Evolutionary conservation across 2,797 vertebrate genomes (phyloP).

Genomic region (Staurois parvus): DNA sequence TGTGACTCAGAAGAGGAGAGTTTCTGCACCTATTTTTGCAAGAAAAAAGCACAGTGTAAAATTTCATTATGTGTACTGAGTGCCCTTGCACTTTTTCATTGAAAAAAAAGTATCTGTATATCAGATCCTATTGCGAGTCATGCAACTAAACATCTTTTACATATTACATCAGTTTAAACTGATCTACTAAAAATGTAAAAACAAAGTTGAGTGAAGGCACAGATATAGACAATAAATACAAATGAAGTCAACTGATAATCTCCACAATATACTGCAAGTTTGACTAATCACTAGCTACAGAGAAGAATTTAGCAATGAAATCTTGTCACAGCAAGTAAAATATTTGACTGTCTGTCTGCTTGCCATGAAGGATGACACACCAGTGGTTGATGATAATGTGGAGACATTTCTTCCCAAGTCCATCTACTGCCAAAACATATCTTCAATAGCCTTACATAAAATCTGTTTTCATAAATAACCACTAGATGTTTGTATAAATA

Average conservation of each 20-base stretch:
- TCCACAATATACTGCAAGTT: background rate
- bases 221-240: background rate
- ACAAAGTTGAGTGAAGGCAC: background rate
- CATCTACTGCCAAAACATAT: constrained; percentile 76
- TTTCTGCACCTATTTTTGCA: too few relatives aligned
- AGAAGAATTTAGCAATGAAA: background rate
- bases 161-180: background rate
- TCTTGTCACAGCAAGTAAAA: constrained; percentile 29
- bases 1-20: too few relatives aligned
- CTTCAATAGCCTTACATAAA: constrained; percentile 77
- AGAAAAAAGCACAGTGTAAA: too few relatives aligned
- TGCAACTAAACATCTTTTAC: background rate
- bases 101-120: too few relatives aligned
- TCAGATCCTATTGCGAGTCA: background rate
- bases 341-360: constrained; percentile 23
- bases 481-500: constrained; percentile 78
- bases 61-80: too few relatives aligned
- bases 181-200: background rate
- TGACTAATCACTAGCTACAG: background rate
- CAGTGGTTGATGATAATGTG: constrained; percentile 72
- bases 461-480: constrained; percentile 83
- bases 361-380: constrained; percentile 69
- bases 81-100: too few relatives aligned
- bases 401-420: constrained; percentile 72
- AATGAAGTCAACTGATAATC: background rate